Conservation (phyloP, 2,888 invertebrate species). For the Teleiodes luculella region DNA sequence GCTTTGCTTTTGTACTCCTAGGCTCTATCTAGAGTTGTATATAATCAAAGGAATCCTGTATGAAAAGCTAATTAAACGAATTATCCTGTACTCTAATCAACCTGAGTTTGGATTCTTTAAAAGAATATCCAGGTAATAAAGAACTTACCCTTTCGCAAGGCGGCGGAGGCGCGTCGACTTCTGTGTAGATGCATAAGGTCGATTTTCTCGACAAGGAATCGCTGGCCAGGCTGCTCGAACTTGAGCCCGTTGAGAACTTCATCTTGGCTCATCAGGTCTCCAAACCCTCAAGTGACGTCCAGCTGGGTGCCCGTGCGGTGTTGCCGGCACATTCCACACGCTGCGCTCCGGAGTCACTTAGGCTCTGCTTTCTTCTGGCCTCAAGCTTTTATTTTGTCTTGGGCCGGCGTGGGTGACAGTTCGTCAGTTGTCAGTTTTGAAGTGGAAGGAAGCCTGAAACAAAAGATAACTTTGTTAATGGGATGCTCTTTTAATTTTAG, state of each 20-base stretch:
- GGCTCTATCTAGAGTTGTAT: too few relatives aligned
- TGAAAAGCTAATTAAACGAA: too few relatives aligned
- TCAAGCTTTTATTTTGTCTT: background rate
- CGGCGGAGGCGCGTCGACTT: conserved; percentile 67
- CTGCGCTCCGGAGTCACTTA: background rate
- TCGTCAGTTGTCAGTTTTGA: conserved; percentile 22
- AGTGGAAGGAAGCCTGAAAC: conserved; percentile 10
- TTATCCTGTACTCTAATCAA: too few relatives aligned
- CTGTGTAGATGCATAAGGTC: conserved; percentile 82
- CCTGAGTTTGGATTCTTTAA: too few relatives aligned
- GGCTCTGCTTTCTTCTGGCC: background rate
- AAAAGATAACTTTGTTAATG: background rate
- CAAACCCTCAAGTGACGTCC: conserved; percentile 62
- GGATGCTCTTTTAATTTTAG: too few relatives aligned
- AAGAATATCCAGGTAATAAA: background rate
- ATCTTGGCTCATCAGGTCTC: conserved; percentile 54
- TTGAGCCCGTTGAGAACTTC: conserved; percentile 82
- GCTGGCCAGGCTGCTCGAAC: conserved; percentile 82
- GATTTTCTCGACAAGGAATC: conserved; percentile 82
- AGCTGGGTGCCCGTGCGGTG: conserved; percentile 62
- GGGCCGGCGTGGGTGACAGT: conserved; percentile 22
- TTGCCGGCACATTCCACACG: conserved; percentile 71
- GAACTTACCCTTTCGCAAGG: conserved; percentile 76
- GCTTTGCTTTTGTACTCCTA: too few relatives aligned
- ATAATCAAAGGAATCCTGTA: too few relatives aligned